phyloP scores from a whole-genome alignment of 1,140 invertebrate species.

The Lordiphosa mommai region DNA sequence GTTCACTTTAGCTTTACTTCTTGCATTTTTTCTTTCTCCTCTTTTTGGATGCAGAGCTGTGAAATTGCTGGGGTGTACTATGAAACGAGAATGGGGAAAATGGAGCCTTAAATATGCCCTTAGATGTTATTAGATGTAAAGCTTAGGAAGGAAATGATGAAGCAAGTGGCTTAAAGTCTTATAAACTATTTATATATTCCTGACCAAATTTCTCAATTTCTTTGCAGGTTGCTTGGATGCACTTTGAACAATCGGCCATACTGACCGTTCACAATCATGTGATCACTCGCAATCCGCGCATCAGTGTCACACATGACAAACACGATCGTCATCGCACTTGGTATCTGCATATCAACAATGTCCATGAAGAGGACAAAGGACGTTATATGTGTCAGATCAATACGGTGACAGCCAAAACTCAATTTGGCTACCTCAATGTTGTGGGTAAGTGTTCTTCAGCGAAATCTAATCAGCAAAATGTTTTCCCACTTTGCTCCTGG shows the following conservation, averaged over 20 bases:
- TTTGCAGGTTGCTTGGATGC: conserved; percentile 95
- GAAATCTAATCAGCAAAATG: conserved; percentile 43
- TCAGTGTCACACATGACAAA: conserved; percentile 92
- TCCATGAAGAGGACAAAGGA: conserved; percentile 94
- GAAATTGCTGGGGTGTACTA: conserved; percentile 49
- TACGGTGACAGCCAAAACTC: conserved; percentile 94
- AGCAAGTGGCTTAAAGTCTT: background rate
- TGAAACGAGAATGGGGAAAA: background rate
- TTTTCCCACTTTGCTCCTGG: background rate
- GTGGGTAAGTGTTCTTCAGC: conserved; percentile 87
- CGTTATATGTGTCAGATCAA: conserved; percentile 98
- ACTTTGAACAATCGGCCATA: conserved; percentile 96
- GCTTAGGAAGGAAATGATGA: background rate
- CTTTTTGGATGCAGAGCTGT: conserved; percentile 53
- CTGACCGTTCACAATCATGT: conserved; percentile 95
- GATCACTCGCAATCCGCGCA: conserved; percentile 94
- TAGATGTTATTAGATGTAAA: conserved; percentile 30
- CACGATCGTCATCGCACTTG: conserved; percentile 88
- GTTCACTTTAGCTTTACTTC: conserved; percentile 3
- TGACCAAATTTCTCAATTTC: conserved; percentile 4
- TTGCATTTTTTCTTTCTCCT: conserved; percentile 11
- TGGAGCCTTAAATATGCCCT: conserved; percentile 13
- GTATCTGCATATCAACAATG: conserved; percentile 94
- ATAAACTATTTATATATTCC: no score
- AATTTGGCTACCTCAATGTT: conserved; percentile 94